Evolutionary conservation across 2,797 vertebrate species (phyloP).

Genomic region (Chiloscyllium punctatum): DNA sequence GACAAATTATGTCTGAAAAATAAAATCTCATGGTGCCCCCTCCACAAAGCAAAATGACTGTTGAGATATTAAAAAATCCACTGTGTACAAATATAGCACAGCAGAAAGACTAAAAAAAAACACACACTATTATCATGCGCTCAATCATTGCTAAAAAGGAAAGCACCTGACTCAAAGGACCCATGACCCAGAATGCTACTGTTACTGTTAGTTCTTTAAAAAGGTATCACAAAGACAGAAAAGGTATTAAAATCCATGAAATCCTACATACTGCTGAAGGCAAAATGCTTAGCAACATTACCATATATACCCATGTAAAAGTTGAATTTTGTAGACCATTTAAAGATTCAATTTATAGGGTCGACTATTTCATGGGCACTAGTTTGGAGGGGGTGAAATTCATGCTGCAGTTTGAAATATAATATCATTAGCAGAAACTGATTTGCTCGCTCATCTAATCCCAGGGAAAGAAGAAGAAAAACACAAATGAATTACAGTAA

Average conservation of each 20-base stretch:
- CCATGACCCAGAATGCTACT: not conserved
- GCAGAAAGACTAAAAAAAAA: not conserved
- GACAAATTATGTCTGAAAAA: not conserved
- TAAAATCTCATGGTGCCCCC: not conserved
- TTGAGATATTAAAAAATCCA: too few relatives aligned
- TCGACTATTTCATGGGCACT: too few relatives aligned
- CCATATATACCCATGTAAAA: too few relatives aligned
- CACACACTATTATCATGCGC: not conserved
- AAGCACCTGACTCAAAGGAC: not conserved
- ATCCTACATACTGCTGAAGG: not conserved
- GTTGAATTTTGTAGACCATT: too few relatives aligned
- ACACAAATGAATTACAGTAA: too few relatives aligned
- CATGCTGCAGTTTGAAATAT: too few relatives aligned
- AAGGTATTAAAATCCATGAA: not conserved
- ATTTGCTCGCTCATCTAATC: too few relatives aligned
- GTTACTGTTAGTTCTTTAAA: not conserved
- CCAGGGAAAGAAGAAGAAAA: too few relatives aligned
- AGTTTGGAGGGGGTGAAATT: too few relatives aligned
- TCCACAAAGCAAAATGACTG: too few relatives aligned
- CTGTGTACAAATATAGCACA: not conserved
- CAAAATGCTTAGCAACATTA: not conserved
- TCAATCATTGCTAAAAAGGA: not conserved
- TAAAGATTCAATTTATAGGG: too few relatives aligned
- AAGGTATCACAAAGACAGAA: not conserved
- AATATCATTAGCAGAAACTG: too few relatives aligned